phyloP scores from a whole-genome alignment of 2,113 vertebrate genomes.

The Irena cyanogastra region DNA sequence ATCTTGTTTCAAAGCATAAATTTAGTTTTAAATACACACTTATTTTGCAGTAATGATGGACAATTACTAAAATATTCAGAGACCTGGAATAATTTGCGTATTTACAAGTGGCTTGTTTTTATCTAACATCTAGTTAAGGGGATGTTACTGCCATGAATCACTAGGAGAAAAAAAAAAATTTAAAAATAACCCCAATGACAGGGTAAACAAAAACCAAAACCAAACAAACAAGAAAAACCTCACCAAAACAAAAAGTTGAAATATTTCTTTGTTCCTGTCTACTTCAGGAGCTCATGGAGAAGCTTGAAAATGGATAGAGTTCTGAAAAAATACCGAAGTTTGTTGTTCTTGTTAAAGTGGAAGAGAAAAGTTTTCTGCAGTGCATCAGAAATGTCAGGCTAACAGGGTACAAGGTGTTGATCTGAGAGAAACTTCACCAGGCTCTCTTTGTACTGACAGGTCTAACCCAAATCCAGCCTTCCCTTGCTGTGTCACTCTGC shows the following conservation, averaged over 20 bases:
- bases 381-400: background rate
- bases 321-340: background rate
- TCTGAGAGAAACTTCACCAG: background rate
- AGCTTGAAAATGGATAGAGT: background rate
- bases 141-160: background rate
- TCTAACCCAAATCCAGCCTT: background rate
- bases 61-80: background rate
- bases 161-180: background rate
- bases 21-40: background rate
- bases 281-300: background rate
- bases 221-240: background rate
- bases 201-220: rapidly evolving
- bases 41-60: background rate
- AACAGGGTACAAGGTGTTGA: background rate
- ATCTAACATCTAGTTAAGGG: background rate
- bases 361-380: background rate
- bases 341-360: background rate
- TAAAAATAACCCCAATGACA: background rate
- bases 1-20: background rate
- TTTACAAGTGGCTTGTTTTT: background rate
- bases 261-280: background rate
- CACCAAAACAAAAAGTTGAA: background rate
- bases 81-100: background rate
- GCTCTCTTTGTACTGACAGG: background rate
- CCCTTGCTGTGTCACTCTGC: background rate